phyloP scores from a whole-genome alignment of 2,113 vertebrate species.

The Nipponia nippon region DNA sequence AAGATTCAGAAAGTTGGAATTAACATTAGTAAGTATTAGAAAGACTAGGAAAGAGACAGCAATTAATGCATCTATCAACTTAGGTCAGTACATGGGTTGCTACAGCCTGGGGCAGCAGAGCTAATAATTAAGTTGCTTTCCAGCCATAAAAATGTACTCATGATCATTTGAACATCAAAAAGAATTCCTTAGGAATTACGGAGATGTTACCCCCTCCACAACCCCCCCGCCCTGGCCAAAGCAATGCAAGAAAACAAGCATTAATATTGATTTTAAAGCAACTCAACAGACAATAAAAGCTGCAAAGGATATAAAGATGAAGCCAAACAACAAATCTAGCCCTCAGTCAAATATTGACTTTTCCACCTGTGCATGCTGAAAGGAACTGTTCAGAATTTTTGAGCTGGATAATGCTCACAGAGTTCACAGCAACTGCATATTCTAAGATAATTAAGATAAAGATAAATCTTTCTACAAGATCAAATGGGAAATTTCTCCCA shows the following conservation, averaged over 20 bases:
- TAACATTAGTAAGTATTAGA: constrained; percentile 69
- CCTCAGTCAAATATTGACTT: neutral
- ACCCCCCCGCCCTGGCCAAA: neutral
- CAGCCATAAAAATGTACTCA: neutral
- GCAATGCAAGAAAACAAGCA: neutral
- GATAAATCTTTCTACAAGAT: neutral
- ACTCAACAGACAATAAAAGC: neutral
- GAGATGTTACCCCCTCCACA: neutral
- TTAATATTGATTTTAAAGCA: neutral
- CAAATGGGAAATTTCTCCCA: neutral
- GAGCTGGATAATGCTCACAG: neutral
- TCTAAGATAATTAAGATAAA: neutral
- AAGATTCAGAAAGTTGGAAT: constrained; percentile 69
- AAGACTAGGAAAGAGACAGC: constrained; percentile 59
- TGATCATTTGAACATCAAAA: neutral
- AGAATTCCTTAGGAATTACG: neutral
- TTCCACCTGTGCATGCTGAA: neutral
- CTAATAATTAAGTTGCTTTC: neutral
- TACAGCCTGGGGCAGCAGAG: neutral
- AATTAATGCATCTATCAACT: neutral
- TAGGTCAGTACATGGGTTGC: neutral
- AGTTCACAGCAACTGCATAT: neutral
- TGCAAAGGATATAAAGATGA: neutral
- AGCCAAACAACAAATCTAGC: neutral
- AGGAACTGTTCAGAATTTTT: neutral